These are phyloP conservation scores for Coregonus clupeaformis DNA, from an alignment of 2,113 vertebrate species.

Conservation along the genomic window DNA sequence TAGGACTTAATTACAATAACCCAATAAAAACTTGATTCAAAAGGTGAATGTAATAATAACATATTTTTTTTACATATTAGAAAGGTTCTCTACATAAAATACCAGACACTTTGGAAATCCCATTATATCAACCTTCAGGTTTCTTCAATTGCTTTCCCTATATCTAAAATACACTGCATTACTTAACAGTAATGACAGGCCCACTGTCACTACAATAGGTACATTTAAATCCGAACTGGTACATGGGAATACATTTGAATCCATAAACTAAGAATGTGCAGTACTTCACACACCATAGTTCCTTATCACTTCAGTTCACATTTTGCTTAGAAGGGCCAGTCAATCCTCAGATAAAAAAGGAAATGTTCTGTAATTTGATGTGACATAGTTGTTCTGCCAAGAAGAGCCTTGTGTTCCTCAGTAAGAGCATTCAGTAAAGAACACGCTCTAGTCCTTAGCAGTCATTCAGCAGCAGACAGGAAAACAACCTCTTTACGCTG, in stretches of 20 bases:
- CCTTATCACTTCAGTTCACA: not conserved
- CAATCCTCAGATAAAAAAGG: too few species aligned
- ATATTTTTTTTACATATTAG: not conserved
- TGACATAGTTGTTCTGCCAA: not conserved
- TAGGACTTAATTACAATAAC: not conserved
- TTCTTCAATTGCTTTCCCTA: too few species aligned
- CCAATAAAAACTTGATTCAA: not conserved
- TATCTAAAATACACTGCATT: not conserved
- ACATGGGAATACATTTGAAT: not conserved
- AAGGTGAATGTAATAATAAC: not conserved
- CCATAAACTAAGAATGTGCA: not conserved
- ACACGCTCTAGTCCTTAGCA: not conserved
- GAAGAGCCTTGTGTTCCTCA: not conserved
- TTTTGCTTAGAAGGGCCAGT: not conserved
- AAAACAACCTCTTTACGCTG: not conserved
- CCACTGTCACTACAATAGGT: too few species aligned
- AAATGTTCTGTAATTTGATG: not conserved
- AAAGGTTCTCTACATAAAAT: not conserved
- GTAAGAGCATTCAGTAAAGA: too few species aligned
- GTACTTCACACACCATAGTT: not conserved
- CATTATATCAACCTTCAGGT: not conserved
- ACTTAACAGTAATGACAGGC: too few species aligned
- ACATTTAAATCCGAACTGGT: too few species aligned
- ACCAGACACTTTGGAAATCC: not conserved
- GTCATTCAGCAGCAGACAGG: not conserved